phyloP scores from a whole-genome alignment of 2,797 vertebrate genomes.

The Microtus obscurus region DNA sequence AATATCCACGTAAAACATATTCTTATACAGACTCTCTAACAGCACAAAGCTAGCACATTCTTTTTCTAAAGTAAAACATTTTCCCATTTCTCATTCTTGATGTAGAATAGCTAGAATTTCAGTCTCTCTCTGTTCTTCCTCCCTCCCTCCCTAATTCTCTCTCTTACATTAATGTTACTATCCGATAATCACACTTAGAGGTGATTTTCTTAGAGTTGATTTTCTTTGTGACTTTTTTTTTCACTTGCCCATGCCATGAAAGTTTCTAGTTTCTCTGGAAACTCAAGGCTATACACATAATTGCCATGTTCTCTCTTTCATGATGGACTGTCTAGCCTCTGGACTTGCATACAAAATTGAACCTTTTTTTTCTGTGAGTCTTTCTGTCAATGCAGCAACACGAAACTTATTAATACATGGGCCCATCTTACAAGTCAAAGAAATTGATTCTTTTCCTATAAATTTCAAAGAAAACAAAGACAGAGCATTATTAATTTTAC shows the following conservation, averaged over 20 bases:
- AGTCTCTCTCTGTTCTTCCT: too few species aligned
- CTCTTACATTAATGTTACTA: not conserved
- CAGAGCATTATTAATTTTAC: not conserved
- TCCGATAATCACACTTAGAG: not conserved
- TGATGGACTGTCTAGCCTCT: not conserved
- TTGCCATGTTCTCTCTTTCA: not conserved
- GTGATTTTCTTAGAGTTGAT: not conserved
- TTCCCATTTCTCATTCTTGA: constrained; percentile 11
- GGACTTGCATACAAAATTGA: not conserved
- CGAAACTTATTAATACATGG: not conserved
- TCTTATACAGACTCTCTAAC: not conserved
- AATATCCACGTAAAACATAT: not conserved
- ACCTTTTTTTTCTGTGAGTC: not conserved
- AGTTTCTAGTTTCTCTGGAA: not conserved
- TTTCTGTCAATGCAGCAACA: not conserved
- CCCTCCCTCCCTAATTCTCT: not conserved
- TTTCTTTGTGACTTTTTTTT: not conserved
- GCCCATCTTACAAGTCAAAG: not conserved
- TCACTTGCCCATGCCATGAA: not conserved
- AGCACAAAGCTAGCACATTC: not conserved
- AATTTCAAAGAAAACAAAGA: not conserved
- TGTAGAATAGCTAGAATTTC: not conserved
- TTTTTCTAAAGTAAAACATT: constrained; percentile 43
- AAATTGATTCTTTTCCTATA: not conserved
- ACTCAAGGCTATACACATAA: not conserved